Evolutionary conservation across 2,113 vertebrate species (phyloP).

Genomic region (Chaetodon auriga): DNA sequence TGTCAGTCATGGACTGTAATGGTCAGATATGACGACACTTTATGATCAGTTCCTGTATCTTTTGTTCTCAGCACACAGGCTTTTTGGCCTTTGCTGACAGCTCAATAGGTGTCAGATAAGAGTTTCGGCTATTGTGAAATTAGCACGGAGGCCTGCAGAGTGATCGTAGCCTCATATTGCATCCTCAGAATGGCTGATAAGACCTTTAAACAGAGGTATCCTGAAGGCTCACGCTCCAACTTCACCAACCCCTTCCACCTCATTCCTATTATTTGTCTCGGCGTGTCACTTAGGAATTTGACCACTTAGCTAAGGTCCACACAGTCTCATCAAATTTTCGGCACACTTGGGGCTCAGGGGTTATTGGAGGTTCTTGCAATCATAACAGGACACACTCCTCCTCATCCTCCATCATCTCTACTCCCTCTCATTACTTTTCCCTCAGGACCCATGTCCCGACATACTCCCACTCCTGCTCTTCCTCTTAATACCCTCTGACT

Average conservation of each 20-base stretch:
- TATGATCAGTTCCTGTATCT: not conserved
- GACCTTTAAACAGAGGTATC: not conserved
- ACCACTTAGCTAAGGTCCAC: constrained; percentile 27
- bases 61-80: not conserved
- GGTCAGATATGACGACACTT: not conserved
- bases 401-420: constrained; percentile 47
- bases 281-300: constrained; percentile 10
- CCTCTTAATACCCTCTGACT: constrained; percentile 54
- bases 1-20: not conserved
- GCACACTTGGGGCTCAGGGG: constrained; percentile 27
- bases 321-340: constrained; percentile 11
- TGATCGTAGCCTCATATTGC: not conserved
- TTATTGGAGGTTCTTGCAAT: constrained; percentile 50
- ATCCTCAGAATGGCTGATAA: not conserved
- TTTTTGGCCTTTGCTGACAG: not conserved
- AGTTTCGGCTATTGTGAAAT: not conserved
- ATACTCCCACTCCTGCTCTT: constrained; percentile 44
- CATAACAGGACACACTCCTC: constrained; percentile 45
- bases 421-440: constrained; percentile 52
- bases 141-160: not conserved
- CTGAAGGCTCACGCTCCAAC: not conserved
- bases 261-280: not conserved
- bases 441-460: constrained; percentile 41
- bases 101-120: not conserved
- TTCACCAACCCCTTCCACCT: not conserved